phyloP scores from a whole-genome alignment of 2,797 vertebrate species.

The Discoglossus pictus region DNA sequence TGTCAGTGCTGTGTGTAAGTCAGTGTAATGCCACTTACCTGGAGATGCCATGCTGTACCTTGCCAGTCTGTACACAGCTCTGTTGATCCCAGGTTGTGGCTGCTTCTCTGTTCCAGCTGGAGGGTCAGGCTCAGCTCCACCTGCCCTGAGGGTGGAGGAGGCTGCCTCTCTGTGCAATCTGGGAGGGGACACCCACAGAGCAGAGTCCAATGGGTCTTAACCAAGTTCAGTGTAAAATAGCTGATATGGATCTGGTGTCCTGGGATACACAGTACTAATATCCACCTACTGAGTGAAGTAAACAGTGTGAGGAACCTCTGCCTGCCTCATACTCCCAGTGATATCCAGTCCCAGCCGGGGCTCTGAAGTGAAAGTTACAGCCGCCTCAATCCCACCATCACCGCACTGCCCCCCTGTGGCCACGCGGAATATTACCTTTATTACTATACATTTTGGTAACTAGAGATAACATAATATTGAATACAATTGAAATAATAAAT shows the following conservation, averaged over 20 bases:
- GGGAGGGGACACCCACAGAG: slow-evolving; percentile 13
- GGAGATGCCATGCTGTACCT: no score
- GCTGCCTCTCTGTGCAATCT: neutral
- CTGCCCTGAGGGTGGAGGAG: slow-evolving; percentile 19
- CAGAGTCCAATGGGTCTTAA: slow-evolving; percentile 13
- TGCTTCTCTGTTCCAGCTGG: neutral
- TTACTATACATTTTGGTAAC: no score
- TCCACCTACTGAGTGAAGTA: no score
- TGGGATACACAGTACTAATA: no score
- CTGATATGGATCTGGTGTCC: neutral
- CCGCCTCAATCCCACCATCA: neutral
- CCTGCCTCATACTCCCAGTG: no score
- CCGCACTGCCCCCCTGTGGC: neutral
- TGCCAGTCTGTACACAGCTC: no score
- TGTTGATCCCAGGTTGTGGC: neutral
- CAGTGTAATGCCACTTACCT: no score
- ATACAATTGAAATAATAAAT: no score
- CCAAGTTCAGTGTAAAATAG: neutral
- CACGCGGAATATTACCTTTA: neutral
- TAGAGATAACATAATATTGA: no score
- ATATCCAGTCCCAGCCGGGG: no score
- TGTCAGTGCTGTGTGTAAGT: no score
- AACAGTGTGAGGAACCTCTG: no score
- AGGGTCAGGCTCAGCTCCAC: slow-evolving; percentile 27
- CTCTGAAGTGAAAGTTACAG: neutral